Base-by-base conservation (phyloP, 2,888 invertebrate species). In the Orthosia incerta region DNA sequence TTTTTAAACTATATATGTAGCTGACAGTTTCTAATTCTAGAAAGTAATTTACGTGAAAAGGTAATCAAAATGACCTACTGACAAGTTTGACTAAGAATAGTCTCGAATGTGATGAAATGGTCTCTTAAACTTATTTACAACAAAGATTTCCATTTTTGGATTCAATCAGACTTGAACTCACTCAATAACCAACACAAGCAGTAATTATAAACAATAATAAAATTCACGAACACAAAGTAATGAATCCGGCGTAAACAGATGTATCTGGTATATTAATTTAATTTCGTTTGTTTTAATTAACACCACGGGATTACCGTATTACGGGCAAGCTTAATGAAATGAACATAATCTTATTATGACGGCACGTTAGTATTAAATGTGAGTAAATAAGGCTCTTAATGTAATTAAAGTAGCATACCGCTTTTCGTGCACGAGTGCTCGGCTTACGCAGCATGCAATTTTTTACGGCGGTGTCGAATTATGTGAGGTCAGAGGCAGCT, bases 301-400 rank as follows among this genome's bases (percentile, higher is more conserved):
- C 70, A 74, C 60, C 68, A 5, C 26, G 66, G 85, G 67, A 84
- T 79, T 82, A 82, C 71, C 23, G 71, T 23, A 48, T 82, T 83
- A 72, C 60, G 62, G 74, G 64, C 57, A 50, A 57, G 82, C 63
- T 74, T 85, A 85, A 86, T 86, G 80, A 78, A 87, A 85, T 82
- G 74, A 78, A 79, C 50, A 67, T 85, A 85, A 85, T 85, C 80
- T 82, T 78, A 71, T 85, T 82, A 75, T 72, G 69, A 62, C 64
- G 57, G 63, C 59, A 50, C 70, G 69, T 71, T 69, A 74, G 71
- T 56, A 71, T 71, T 85, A 57, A 80, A 78, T 74, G 31, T 60
- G 66, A 64, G 70, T 68, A 77, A 82, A 79, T 71, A 71, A 73
- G 68, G 71, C 63, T 78, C 53, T 86, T 70, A 60, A 72, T 64